These are phyloP conservation scores for Zhuqinia jingwanae DNA, from an alignment of 2,888 invertebrate genomes.

Conservation along the genomic window DNA sequence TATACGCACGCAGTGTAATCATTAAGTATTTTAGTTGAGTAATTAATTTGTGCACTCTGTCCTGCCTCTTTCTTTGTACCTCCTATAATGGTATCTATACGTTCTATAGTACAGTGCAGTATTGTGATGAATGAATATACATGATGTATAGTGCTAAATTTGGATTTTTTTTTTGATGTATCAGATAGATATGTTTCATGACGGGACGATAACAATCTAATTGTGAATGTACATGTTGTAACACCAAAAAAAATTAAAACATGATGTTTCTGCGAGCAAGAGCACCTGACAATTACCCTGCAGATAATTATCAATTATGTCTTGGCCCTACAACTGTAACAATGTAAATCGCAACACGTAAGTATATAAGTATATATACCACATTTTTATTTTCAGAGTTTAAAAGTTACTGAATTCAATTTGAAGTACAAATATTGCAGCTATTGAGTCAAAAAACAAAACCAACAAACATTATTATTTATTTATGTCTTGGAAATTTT, in stretches of 20 bases:
- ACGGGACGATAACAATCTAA: conserved; percentile 13
- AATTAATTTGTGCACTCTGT: too few relatives aligned
- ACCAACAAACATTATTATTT: too few relatives aligned
- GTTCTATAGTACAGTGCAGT: too few relatives aligned
- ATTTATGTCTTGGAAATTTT: too few relatives aligned
- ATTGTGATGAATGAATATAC: neutral
- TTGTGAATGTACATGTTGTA: conserved; percentile 19
- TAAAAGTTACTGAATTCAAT: too few relatives aligned
- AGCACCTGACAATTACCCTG: conserved; percentile 32
- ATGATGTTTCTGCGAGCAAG: conserved; percentile 12
- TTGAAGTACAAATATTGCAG: too few relatives aligned
- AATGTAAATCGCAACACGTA: neutral
- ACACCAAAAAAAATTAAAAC: conserved; percentile 19
- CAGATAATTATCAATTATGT: conserved; percentile 34
- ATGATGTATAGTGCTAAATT: neutral
- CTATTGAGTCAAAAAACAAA: too few relatives aligned
- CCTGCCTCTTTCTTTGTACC: too few relatives aligned
- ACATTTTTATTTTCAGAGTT: neutral
- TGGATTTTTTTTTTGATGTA: neutral
- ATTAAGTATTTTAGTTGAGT: too few relatives aligned
- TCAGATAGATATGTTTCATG: neutral
- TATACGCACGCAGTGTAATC: too few relatives aligned
- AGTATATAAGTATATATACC: neutral
- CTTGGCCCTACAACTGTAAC: conserved; percentile 1
- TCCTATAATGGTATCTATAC: too few relatives aligned